Base-by-base conservation (phyloP, 2,797 vertebrate species). In the Sphaeramia orbicularis region DNA sequence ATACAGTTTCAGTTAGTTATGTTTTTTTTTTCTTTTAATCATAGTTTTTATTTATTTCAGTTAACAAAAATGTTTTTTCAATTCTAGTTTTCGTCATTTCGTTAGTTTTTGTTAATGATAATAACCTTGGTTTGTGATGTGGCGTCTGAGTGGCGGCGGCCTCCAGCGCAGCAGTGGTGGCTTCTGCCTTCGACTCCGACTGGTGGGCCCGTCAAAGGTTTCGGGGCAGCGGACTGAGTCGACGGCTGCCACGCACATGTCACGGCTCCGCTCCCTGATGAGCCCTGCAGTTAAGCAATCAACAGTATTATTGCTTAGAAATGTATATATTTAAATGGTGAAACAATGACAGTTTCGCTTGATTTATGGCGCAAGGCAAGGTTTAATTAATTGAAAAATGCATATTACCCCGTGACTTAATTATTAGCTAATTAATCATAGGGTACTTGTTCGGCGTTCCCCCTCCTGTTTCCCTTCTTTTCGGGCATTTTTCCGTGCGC, bases 301-400 rank as follows among this genome's bases (percentile, higher is more conserved):
- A 92, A 90, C 89, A 90, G 70, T 84, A 83, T 91, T 92, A 90
- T 92, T 76, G 80, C 91, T 78, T 13, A 71, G 80, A 89, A 92
- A 92, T 85, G 87, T 93, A 91, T 92, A 92, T 92, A 87, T 92
- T 93, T 92, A 90, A 93, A 92, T 91, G 88, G 83, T 83, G 82
- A 90, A 92, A 91, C 89, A 89, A 84, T 90, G 89, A 90, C 87
- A 91, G 91, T 92, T 91, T 88, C 63, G 87, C 92, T 91, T 92
- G 91, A 92, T 93, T 93, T 91, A 91, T 91, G 85, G 87, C 45
- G 90, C 92, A 82, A 87, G 84, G 85, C 90, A 75, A 88, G 85
- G 86, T 88, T 93, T 93, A 93, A 93, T 93, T 93, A 93, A 91
- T 90, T 92, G 90, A 91, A 92, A 90, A 93, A 90, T 91, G 91